phyloP scores from a whole-genome alignment of 2,797 vertebrate species.

The Hoplostethus mediterraneus region DNA sequence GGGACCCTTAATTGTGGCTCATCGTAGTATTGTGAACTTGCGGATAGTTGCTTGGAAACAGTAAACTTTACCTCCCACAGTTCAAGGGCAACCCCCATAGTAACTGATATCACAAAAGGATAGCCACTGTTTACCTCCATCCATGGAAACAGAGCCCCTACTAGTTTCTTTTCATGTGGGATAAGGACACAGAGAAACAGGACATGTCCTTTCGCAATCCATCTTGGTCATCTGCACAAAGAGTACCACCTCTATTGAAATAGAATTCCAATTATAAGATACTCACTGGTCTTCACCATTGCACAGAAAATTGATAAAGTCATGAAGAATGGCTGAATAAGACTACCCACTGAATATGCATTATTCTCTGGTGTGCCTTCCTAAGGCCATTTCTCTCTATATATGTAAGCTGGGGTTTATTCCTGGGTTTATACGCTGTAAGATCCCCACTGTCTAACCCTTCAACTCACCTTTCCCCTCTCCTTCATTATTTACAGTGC shows the following conservation, averaged over 20 bases:
- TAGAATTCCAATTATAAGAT: neutral
- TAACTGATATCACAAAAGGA: constrained; percentile 66
- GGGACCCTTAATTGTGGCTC: constrained; percentile 39
- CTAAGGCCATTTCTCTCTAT: neutral
- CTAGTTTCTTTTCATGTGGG: constrained; percentile 48
- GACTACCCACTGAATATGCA: neutral
- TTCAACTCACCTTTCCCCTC: neutral
- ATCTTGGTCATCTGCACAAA: constrained; percentile 16
- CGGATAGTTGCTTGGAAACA: constrained; percentile 71
- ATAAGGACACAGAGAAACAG: constrained; percentile 46
- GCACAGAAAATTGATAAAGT: neutral
- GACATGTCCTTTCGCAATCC: constrained; percentile 25
- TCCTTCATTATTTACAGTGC: neutral
- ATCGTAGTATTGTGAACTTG: constrained; percentile 41
- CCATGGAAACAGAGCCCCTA: constrained; percentile 66
- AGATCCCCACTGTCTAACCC: neutral
- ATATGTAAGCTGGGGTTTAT: neutral
- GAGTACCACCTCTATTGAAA: neutral
- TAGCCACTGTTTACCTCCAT: constrained; percentile 61
- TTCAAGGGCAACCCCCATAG: constrained; percentile 57
- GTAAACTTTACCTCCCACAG: constrained; percentile 56
- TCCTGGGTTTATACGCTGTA: neutral
- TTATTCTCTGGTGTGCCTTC: neutral
- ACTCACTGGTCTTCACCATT: neutral
- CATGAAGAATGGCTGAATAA: neutral